Base-by-base conservation (phyloP, 2,888 invertebrate species). In the Masnerella sp. region DNA sequence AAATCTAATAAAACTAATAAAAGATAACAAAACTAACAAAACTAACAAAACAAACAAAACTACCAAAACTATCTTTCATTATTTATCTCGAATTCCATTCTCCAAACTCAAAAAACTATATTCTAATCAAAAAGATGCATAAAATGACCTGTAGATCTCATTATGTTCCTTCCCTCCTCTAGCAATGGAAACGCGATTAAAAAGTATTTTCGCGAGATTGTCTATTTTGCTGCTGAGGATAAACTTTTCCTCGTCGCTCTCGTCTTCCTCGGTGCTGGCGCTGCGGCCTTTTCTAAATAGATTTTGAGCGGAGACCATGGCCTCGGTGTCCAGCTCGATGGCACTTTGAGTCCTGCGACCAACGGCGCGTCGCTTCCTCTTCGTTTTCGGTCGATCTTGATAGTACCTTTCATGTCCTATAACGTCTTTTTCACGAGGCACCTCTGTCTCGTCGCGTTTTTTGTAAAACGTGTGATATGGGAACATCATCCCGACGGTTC, bases 331-430 rank as follows among this genome's bases (percentile, higher is more conserved):
- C 30, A 87, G 78, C 40, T 87, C 87, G 25, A 87, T 87, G 15
- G 87, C 87, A 74, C 87, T 87, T 43, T 85, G 86, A 2, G 87
- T 85, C 15, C 87, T 79, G 7, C 85, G 82, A 62, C 80, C 84
- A 2, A 80, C 81, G 2, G 79, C 76, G 14, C 70, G 78, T 77
- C 89, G 85, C 81, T 81, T 82, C 22, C 83, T 88, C 83, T 89
- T 88, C 80, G 89, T 88, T 11, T 88, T 86, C 1, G 91, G 89
- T 0, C 93, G 88, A 65, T 92, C 92, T 82, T 93, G 93, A 80
- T 93, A 94, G 84, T 94, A 95, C 79, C 94, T 89, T 81, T 95
- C 95, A 81, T 95, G 95, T 0, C 95, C 95, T 5, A 94, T 95
- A 1, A 93, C 92, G 81, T 92, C 91, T 0, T 89, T 77, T 88